A percentile compares a stretch with the other conserved stretches of the same genome.
Evolutionary conservation across 2,888 invertebrate genomes (phyloP).

Genomic region (Gastrophysa polygoni): DNA sequence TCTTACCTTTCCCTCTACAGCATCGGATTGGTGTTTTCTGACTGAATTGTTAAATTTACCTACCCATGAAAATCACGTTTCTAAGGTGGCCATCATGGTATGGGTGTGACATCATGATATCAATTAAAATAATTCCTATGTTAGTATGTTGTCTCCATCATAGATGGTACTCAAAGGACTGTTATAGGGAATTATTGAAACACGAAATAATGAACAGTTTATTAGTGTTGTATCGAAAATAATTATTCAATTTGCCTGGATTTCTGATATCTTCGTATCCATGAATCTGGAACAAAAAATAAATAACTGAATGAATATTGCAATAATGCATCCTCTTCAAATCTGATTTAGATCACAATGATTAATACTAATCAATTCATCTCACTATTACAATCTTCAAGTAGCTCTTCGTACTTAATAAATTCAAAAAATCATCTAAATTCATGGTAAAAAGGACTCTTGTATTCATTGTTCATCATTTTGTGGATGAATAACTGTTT

Average conservation of each 20-base stretch:
- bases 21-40: slow-evolving; percentile 44
- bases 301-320: too few species aligned
- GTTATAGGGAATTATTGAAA: slow-evolving; percentile 10
- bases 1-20: slow-evolving; percentile 17
- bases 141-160: slow-evolving; percentile 22
- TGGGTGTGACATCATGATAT: slow-evolving; percentile 36
- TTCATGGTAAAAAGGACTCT: too few species aligned
- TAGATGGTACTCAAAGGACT: slow-evolving; percentile 39
- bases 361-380: too few species aligned
- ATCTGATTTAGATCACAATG: too few species aligned
- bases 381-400: too few species aligned
- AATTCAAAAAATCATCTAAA: too few species aligned
- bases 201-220: not conserved
- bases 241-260: not conserved
- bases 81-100: slow-evolving; percentile 45
- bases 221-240: not conserved
- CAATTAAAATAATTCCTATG: not conserved
- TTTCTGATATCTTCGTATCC: too few species aligned
- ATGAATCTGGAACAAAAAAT: too few species aligned
- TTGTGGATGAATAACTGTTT: too few species aligned
- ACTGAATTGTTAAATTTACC: slow-evolving; percentile 44
- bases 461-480: too few species aligned
- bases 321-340: too few species aligned
- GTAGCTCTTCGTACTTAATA: too few species aligned
- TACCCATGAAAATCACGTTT: slow-evolving; percentile 41